Percentiles rank a stretch among this genome's conserved stretches.
Evolutionary conservation across 2,888 invertebrate genomes (phyloP).

Genomic region (Charanyca ferruginea): DNA sequence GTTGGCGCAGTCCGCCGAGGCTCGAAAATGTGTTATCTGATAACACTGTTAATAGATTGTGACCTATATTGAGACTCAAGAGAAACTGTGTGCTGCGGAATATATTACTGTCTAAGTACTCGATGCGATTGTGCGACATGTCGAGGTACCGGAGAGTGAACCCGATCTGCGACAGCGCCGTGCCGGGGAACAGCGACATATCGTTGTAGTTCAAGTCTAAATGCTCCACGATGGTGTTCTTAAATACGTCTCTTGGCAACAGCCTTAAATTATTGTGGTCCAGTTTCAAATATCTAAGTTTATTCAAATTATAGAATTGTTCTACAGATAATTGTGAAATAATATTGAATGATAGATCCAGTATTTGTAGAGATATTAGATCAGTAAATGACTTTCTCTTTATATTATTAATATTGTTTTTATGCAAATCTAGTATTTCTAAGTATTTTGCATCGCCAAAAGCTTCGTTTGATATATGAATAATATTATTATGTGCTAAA

Average conservation of each 20-base stretch:
- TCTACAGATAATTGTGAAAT: constrained; percentile 95
- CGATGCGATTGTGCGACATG: constrained; percentile 95
- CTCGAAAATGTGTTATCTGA: constrained; percentile 97
- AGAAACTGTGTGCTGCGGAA: constrained; percentile 96
- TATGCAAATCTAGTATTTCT: constrained; percentile 94
- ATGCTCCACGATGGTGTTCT: constrained; percentile 95
- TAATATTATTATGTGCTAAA: constrained; percentile 94
- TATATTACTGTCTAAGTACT: constrained; percentile 96
- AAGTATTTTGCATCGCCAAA: constrained; percentile 93
- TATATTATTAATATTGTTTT: constrained; percentile 94
- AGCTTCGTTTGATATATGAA: constrained; percentile 93
- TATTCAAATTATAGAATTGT: constrained; percentile 95
- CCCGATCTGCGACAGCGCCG: constrained; percentile 95
- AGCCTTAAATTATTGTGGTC: constrained; percentile 94
- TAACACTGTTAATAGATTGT: constrained; percentile 95
- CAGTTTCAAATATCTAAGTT: constrained; percentile 94
- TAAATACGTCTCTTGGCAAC: constrained; percentile 95
- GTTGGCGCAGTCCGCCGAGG: constrained; percentile 94
- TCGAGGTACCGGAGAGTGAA: constrained; percentile 95
- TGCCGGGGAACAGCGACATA: constrained; percentile 95
- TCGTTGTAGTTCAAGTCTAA: constrained; percentile 95
- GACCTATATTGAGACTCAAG: constrained; percentile 94
- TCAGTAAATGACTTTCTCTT: constrained; percentile 95
- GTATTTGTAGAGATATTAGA: constrained; percentile 93
- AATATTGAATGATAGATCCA: constrained; percentile 95